Evolutionary conservation across 1,140 invertebrate species (phyloP), one percentile per base, ranked within the genome.

Genomic region (Colletes gigas): DNA sequence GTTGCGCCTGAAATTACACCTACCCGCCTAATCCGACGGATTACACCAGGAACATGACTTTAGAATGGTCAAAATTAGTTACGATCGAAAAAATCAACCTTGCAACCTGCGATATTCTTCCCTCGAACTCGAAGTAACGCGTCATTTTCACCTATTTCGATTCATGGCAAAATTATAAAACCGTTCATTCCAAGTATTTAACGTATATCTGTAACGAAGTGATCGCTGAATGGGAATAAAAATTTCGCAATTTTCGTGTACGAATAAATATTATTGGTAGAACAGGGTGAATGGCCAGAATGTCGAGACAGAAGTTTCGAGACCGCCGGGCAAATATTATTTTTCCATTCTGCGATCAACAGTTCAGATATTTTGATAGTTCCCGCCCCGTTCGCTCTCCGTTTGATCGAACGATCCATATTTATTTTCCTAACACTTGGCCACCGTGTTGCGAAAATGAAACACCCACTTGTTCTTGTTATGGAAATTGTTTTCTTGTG

Each of bases 371-470:
- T 92, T 92, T 90, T 92, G 88, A 91, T 91, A 88, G 89, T 88
- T 83, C 52, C 79, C 86, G 78, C 73, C 83, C 82, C 70, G 63
- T 68, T 44, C 62, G 65, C 78, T 75, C 79, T 83, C 62, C 63
- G 50, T 86, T 88, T 86, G 89, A 89, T 91, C 86, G 89, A 91
- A 81, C 76, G 83, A 70, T 83, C 82, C 65, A 71, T 90, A 89
- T 92, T 92, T 92, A 92, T 91, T 92, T 90, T 90, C 76, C 78
- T 87, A 91, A 90, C 89, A 91, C 88, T 89, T 87, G 84, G 83
- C 71, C 15, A 44, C 19, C 15, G 65, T 21, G 62, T 63, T 60
- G 54, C 9, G 62, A 78, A 39, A 68, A 59, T 67, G 85, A 12
- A 81, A 82, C 73, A 70, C 69, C 72, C 60, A 87, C 83, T 84